A percentile compares a stretch with the other conserved stretches of the same genome.
Conservation (phyloP, 2,888 invertebrate species). For the Thyatira batis region DNA sequence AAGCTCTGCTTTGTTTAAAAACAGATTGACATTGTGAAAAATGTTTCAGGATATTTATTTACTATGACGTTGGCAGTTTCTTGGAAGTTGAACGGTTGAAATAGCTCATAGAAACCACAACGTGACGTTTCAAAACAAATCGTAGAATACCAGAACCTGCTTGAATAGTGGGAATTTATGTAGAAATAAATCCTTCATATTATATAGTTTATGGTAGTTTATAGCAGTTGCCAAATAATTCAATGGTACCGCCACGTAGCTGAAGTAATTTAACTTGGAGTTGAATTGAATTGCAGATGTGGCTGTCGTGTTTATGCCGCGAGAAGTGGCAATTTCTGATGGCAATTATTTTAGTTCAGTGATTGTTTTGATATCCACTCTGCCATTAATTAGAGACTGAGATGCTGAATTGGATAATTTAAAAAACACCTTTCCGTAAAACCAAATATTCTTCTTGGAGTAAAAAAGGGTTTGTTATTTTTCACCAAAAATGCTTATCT, state of each 20-base stretch:
- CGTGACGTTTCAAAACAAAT: too few species aligned
- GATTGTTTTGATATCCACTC: neutral
- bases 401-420: neutral
- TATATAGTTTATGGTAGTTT: slow-evolving; percentile 63
- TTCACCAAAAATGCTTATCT: too few species aligned
- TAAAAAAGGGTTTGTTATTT: too few species aligned
- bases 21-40: neutral
- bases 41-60: neutral
- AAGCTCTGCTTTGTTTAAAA: too few species aligned
- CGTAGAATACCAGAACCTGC: slow-evolving; percentile 23
- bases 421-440: too few species aligned
- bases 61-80: too few species aligned
- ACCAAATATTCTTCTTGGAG: too few species aligned
- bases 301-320: slow-evolving; percentile 34
- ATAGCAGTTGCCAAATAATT: slow-evolving; percentile 64
- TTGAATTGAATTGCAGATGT: slow-evolving; percentile 61
- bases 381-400: neutral
- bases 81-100: too few species aligned
- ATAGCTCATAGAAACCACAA: too few species aligned
- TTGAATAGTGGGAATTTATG: slow-evolving; percentile 41
- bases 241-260: slow-evolving; percentile 53
- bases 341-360: neutral
- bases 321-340: neutral
- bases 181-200: slow-evolving; percentile 57
- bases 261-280: slow-evolving; percentile 57